Conservation (phyloP, 1,140 invertebrate genomes). For the Lutraria rhynchaena region DNA sequence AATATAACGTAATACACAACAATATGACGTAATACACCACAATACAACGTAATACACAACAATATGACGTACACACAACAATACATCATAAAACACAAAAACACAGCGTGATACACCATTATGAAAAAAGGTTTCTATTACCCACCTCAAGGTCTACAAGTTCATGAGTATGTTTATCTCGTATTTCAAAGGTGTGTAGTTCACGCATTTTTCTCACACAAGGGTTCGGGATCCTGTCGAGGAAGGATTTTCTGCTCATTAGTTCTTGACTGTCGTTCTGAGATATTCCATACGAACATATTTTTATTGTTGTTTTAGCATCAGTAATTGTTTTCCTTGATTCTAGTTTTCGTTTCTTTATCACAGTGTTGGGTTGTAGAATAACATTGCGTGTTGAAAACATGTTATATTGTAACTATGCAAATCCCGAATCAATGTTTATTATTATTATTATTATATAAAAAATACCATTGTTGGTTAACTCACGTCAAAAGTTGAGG, state of each 20-base stretch:
- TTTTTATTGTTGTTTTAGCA: background rate
- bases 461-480: no score
- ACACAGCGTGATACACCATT: no score
- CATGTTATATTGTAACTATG: background rate
- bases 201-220: slow-evolving; percentile 12
- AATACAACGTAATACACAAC: no score
- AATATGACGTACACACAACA: no score
- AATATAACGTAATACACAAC: no score
- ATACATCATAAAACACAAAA: no score
- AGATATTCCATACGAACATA: background rate
- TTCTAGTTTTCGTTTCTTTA: background rate
- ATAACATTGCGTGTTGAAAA: background rate
- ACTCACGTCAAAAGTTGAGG: no score
- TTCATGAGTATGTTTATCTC: slow-evolving; percentile 39
- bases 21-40: no score
- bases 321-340: background rate
- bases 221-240: background rate
- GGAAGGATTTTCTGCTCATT: background rate
- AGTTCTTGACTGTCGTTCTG: background rate
- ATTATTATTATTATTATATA: no score
- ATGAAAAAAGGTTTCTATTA: no score
- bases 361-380: background rate
- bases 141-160: slow-evolving; percentile 41
- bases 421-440: no score
- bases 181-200: slow-evolving; percentile 35